Evolutionary conservation across 2,113 vertebrate species (phyloP), one percentile per base, ranked within the genome.

Genomic region (Centrocercus urophasianus): DNA sequence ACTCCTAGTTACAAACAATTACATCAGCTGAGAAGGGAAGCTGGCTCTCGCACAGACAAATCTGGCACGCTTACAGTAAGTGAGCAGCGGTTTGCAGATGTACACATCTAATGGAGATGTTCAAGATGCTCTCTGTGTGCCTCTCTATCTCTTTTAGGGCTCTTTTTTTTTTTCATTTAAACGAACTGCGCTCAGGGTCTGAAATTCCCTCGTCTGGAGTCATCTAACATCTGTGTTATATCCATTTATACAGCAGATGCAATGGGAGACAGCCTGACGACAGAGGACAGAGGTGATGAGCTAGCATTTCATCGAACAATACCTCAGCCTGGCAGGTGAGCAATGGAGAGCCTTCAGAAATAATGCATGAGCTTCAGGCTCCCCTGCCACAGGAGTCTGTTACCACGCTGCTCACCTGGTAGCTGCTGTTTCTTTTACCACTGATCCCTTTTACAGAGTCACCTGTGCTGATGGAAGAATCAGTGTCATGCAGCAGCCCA

Each of bases 351-450:
- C 40, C 61, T 24, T 61, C 5, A 96, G 92, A 42, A 97, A 97
- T 97, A 97, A 97, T 97, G 86, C 74, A 97, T 82, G 94, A 94
- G 93, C 67, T 32, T n/a, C 32, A n/a, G 56, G 18, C 56, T 59
- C 56, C 32, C 18, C 56, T 20, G 56, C 56, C 0, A 22, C n/a
- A 6, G 3, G 2, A 8, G 36, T 11, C 63, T 12, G 63, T 78
- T 38, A 89, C 0, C 4, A 69, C 13, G 20, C 59, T 36, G 78
- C 74, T 74, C 48, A 4, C 61, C 88, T 52, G 77, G 57, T 57
- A 71, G 61, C 75, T 38, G 56, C 76, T 30, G 13, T 8, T 59
- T 86, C 70, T 6, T 16, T 7, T 36, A 40, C 83, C 83, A 20
- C 17, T 19, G 22, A 45, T 65, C 43, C 20, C 74, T 54, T 63